Evolutionary conservation across 1,140 invertebrate species (phyloP).

Genomic region (Hycleus cichorii): DNA sequence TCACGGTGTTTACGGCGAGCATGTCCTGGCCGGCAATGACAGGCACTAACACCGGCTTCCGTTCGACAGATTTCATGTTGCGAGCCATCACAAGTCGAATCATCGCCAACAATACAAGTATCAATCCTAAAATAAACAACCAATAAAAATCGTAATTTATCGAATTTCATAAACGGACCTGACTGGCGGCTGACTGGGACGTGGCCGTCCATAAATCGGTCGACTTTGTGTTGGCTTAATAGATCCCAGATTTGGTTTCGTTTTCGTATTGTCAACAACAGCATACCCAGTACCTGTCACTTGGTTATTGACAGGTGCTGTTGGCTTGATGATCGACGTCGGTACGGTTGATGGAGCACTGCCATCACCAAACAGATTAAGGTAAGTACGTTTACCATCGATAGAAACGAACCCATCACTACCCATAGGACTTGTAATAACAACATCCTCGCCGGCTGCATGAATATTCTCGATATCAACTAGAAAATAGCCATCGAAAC

Average conservation of each 20-base stretch:
- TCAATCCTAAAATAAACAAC: conserved; percentile 59
- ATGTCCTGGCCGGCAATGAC: conserved; percentile 79
- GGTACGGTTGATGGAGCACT: conserved; percentile 26
- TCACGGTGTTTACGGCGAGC: conserved; percentile 68
- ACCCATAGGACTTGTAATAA: conserved; percentile 68
- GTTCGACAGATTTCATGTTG: conserved; percentile 84
- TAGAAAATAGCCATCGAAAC: conserved; percentile 8
- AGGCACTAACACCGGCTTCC: conserved; percentile 84
- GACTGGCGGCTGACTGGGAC: conserved; percentile 57
- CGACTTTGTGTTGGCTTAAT: conserved; percentile 41
- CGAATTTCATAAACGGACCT: conserved; percentile 22
- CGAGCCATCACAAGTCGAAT: conserved; percentile 80
- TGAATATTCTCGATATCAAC: conserved; percentile 38
- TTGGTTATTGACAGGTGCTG: conserved; percentile 32
- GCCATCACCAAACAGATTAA: conserved; percentile 67
- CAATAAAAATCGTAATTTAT: neutral
- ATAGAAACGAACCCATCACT: conserved; percentile 86
- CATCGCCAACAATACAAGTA: conserved; percentile 89
- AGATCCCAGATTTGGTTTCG: conserved; percentile 23
- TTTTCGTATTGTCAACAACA: conserved; percentile 13
- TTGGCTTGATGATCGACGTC: conserved; percentile 29
- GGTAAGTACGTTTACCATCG: conserved; percentile 80
- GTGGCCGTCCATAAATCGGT: conserved; percentile 45
- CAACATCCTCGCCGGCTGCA: conserved; percentile 44
- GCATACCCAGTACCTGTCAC: conserved; percentile 28